phyloP scores from a whole-genome alignment of 2,797 vertebrate species.

The Botia kubotai region DNA sequence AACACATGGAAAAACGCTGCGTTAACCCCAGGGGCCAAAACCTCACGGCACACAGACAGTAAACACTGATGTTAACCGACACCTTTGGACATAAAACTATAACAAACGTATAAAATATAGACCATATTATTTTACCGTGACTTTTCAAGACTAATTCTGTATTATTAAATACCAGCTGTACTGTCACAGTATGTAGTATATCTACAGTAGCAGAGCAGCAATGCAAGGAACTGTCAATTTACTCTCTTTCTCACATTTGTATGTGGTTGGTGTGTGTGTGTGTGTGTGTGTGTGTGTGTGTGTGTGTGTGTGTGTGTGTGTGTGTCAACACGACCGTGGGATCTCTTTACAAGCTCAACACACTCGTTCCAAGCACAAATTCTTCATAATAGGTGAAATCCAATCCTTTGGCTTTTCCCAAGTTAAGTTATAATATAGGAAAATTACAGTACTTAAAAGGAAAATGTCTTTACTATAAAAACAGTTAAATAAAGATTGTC shows the following conservation, averaged over 20 bases:
- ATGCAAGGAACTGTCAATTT: conserved; percentile 9
- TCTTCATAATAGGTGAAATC: conserved; percentile 64
- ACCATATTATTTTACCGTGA: not conserved
- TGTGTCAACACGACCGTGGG: conserved; percentile 39
- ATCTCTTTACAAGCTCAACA: conserved; percentile 60
- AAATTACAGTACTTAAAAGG: conserved; percentile 62
- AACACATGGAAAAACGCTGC: conserved; percentile 33
- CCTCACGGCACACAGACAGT: not conserved
- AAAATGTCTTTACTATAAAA: conserved; percentile 53
- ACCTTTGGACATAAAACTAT: conserved; percentile 17
- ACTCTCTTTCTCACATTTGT: conserved; percentile 9
- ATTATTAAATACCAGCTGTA: not conserved
- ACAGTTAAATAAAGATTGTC: not conserved
- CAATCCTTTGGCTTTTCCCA: conserved; percentile 62
- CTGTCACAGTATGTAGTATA: conserved; percentile 8
- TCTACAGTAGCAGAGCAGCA: conserved; percentile 8
- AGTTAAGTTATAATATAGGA: conserved; percentile 69
- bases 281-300: too few relatives aligned
- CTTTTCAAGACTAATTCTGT: not conserved
- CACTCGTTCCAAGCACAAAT: conserved; percentile 69
- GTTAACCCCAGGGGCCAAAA: conserved; percentile 6
- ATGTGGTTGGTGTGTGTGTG: not conserved
- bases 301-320: conserved; percentile 31
- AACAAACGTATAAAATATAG: conserved; percentile 6
- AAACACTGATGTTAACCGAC: not conserved